These are phyloP conservation scores for Penaeus vannamei DNA, from an alignment of 1,140 invertebrate species.

Conservation along the genomic window DNA sequence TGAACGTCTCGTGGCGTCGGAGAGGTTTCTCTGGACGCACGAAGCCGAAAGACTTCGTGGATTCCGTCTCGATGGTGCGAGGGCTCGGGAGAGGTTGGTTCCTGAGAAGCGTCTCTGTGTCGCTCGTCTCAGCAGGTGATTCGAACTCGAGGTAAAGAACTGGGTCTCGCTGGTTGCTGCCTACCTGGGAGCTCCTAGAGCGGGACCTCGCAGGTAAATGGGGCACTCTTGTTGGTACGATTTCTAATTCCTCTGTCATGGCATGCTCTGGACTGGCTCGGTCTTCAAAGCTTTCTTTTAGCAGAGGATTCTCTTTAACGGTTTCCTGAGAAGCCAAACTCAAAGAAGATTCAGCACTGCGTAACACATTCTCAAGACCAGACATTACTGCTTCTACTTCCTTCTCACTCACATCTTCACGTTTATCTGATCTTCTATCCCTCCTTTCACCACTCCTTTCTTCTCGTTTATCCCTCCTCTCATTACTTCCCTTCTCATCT, in stretches of 20 bases:
- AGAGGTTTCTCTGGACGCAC: slow-evolving; percentile 59
- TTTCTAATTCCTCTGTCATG: slow-evolving; percentile 74
- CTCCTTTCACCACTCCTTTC: not conserved
- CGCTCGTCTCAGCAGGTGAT: slow-evolving; percentile 71
- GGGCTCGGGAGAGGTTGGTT: slow-evolving; percentile 54
- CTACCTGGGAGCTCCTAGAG: slow-evolving; percentile 76
- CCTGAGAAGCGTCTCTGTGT: slow-evolving; percentile 59
- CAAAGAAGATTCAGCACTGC: slow-evolving; percentile 84
- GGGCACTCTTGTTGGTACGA: slow-evolving; percentile 76
- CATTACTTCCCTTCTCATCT: slow-evolving; percentile 13
- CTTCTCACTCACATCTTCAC: slow-evolving; percentile 83
- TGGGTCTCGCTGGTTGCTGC: slow-evolving; percentile 71
- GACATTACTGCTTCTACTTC: slow-evolving; percentile 91
- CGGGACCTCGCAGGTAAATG: slow-evolving; percentile 76
- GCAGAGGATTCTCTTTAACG: slow-evolving; percentile 61
- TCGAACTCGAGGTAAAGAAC: slow-evolving; percentile 79
- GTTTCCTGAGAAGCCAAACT: slow-evolving; percentile 71
- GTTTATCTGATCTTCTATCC: slow-evolving; percentile 35
- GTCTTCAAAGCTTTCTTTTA: slow-evolving; percentile 60
- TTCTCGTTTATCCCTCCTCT: slow-evolving; percentile 21
- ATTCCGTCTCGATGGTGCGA: slow-evolving; percentile 65
- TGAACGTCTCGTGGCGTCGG: slow-evolving; percentile 63
- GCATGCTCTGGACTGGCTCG: slow-evolving; percentile 61
- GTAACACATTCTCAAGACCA: slow-evolving; percentile 86
- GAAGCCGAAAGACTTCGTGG: slow-evolving; percentile 64